Base-by-base conservation (phyloP, 2,113 vertebrate genomes). In the Excalfactoria chinensis region DNA sequence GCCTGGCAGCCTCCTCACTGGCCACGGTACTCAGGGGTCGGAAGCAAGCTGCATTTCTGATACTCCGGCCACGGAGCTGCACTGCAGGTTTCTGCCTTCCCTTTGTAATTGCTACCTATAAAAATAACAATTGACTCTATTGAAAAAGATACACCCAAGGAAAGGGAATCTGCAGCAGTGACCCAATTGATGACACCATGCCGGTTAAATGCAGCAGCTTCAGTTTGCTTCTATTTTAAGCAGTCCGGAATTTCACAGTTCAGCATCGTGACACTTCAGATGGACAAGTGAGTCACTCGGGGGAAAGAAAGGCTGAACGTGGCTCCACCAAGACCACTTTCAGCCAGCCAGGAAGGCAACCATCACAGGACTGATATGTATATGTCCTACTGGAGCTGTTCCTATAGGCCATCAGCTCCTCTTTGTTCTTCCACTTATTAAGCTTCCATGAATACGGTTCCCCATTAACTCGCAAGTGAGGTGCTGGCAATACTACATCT, bases 361-460 rank as follows among this genome's bases (percentile, higher is more conserved):
- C 28, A 20, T 26, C 20, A 49, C 0, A 0, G 73, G 41, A 76
- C n/a, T 89, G 41, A 79, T 32, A 12, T 1, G 15, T 6, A 30
- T 4, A 28, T 20, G 26, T 43, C 41, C 2, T 9, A 1, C 7
- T 48, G 37, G 85, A 73, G 56, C 28, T 59, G 67, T 75, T 91
- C 76, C 70, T 44, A 30, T 7, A 58, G 37, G 74, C 40, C 41
- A 30, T 2, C 5, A 56, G 44, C 59, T 95, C 85, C 62, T 95
- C 71, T 81, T 89, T 63, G 44, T 89, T 89, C 62, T 74, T 92
- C 73, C 90, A 85, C 84, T 96, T 78, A 9, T 60, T 93, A 96
- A 93, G 91, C 93, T 96, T 90, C 81, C 84, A 70, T 34, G 72
- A 80, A 89, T 67, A 90, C 53, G 87, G 96, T 91, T 96, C 95